Evolutionary conservation across 2,888 invertebrate genomes (phyloP), one percentile per base, ranked within the genome.

Genomic region (Acleris literana): DNA sequence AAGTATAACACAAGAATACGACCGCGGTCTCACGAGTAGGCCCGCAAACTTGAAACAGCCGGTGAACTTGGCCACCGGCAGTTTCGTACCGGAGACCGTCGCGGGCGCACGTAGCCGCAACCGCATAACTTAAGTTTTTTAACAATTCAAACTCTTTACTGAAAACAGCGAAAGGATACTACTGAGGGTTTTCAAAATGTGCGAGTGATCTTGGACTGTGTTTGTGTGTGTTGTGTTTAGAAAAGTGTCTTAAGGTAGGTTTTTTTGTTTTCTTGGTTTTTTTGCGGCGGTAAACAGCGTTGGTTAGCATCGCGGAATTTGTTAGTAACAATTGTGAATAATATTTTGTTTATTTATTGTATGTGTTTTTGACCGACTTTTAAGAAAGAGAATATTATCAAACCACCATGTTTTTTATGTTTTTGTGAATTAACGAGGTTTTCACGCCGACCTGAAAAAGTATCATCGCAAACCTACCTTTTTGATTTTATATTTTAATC

Each of bases 41-140:
- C 20, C 67, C 67, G 71, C 76, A 77, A 70, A 74, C 77, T 77
- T 77, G 77, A 76, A 75, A 70, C 69, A 39, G 71, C 76, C 77
- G 76, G 78, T 77, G 33, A 33, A 33, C 33, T 33, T 33, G 33
- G 33, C 77, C 78, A 77, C 64, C 52, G 39, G 11, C 65, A 70
- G 69, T 70, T 53, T 53, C 39, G 18, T 57, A 55, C 59, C 58
- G 56, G 52, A 46, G 22, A 20, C 17, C 58, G 67, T 11, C 55
- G 63, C 68, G 56, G 13, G 69, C 69, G 69, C 69, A 70, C 69
- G 68, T 62, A 13, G 44, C 3, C 46, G 64, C 51, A 51, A 56
- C 25, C 1, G 20, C 18, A 20, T 52, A 48, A 20, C 51, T n/a
- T 33, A 16, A 59, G 48, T 29, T 29, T 53, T 39, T 48, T 20